Conservation (phyloP, 2,888 invertebrate species). For the Glyphotaelius pellucidus region DNA sequence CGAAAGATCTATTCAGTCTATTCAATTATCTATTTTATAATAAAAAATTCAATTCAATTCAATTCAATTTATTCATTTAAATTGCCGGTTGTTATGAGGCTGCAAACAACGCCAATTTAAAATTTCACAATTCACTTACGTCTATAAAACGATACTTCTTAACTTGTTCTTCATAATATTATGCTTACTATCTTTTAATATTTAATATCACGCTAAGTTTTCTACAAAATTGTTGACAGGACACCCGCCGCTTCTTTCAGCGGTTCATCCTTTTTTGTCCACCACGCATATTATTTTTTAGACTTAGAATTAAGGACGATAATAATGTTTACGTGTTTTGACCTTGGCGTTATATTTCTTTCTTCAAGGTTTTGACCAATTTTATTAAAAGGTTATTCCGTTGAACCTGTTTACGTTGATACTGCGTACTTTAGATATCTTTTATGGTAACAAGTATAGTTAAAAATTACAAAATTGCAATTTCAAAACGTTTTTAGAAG, state of each 20-base stretch:
- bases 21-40: no score
- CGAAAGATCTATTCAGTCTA: no score
- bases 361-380: not conserved
- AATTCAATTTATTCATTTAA: no score
- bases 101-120: no score
- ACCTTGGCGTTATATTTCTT: not conserved
- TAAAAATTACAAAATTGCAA: no score
- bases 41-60: no score
- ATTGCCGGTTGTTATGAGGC: no score
- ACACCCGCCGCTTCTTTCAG: not conserved
- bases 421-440: not conserved
- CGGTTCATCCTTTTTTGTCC: not conserved
- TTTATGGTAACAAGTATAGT: not conserved
- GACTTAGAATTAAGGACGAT: not conserved
- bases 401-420: not conserved
- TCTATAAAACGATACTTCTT: not conserved
- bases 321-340: not conserved
- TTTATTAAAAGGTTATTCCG: not conserved
- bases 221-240: not conserved
- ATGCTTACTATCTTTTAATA: not conserved
- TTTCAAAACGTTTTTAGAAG: no score
- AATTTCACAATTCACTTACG: no score
- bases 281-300: not conserved
- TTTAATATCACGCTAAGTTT: not conserved
- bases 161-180: not conserved